These are phyloP conservation scores for Halocynthia aurantium DNA, from an alignment of 23 tunicate genomes.

Conservation along the genomic window DNA sequence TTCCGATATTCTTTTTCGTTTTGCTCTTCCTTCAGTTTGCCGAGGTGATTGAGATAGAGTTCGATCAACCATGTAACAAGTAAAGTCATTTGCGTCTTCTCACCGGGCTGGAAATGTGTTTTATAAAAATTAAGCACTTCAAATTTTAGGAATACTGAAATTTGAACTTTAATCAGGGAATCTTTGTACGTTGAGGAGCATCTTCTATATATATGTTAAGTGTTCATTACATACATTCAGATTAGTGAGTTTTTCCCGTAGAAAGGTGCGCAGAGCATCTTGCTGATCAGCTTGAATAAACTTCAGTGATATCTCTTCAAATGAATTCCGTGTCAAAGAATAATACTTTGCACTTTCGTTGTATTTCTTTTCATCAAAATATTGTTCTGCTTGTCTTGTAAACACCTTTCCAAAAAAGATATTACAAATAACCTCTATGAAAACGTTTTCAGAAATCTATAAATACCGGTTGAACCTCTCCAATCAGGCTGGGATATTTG, in stretches of 20 bases:
- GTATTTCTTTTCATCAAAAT: constrained; percentile 46
- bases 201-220: not conserved
- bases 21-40: constrained; percentile 47
- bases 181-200: not conserved
- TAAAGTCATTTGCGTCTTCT: constrained; percentile 66
- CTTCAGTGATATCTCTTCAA: constrained; percentile 77
- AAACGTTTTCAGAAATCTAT: too few species aligned
- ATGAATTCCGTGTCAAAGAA: constrained; percentile 66
- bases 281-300: constrained; percentile 58
- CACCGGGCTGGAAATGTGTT: constrained; percentile 27
- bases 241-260: constrained; percentile 46
- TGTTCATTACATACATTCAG: constrained; percentile 46
- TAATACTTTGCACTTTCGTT: constrained; percentile 84
- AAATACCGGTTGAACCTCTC: not conserved
- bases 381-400: constrained; percentile 76
- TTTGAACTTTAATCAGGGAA: too few species aligned
- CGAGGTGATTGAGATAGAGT: constrained; percentile 57
- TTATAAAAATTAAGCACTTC: too few species aligned
- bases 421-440: too few species aligned
- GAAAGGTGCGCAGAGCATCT: constrained; percentile 62
- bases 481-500: too few species aligned
- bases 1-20: not conserved
- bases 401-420: constrained; percentile 32
- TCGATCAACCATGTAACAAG: constrained; percentile 79
- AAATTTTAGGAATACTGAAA: not conserved